Evolutionary conservation across 1,140 invertebrate species (phyloP), one percentile per base, ranked within the genome.

Genomic region (Brachionus sp.): DNA sequence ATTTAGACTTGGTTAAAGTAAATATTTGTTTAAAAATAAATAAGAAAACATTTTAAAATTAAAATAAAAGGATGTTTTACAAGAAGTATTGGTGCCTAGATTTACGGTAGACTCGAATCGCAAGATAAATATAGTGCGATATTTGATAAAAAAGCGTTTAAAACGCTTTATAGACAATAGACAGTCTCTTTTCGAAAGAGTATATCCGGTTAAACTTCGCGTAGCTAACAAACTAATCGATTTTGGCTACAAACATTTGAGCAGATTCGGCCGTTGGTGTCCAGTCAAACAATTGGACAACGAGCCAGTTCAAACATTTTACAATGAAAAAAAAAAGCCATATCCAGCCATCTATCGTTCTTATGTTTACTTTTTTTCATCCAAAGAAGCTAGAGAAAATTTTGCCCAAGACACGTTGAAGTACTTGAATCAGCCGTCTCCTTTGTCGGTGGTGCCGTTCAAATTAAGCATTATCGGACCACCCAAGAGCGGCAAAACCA

Each of bases 401-500:
- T 90, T 90, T 84, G 85, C 86, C 29, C 84, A 86, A 42, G 85
- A 90, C 82, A 88, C 89, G 6, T 83, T 89, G 73, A 84, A 84
- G 5, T 89, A 87, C 84, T 84, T 88, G 5, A 86, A 85, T n/a
- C 87, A 88, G 68, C 84, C 86, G 0, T 86, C 86, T 39, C 87
- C 89, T 23, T 88, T 88, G 85, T 86, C 87, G 35, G 86, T 89
- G 10, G 87, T 90, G 13, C 89, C 89, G 13, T 86, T 89, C 68
- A 86, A 86, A 62, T 84, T 89, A 75, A 86, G 87, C 16, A 86
- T 90, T 33, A 85, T 89, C 62, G 89, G 89, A n/a, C 88, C 88
- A 73, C 89, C 89, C 19, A 90, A 89, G 80, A 87, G 86, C 53
- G 88, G 89, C 23, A 90, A 89, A 87, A 89, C 88, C 3, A 86